Percentiles rank a stretch among this genome's conserved stretches.
Conservation (phyloP, 2,113 vertebrate species). For the Hemicordylus capensis region DNA sequence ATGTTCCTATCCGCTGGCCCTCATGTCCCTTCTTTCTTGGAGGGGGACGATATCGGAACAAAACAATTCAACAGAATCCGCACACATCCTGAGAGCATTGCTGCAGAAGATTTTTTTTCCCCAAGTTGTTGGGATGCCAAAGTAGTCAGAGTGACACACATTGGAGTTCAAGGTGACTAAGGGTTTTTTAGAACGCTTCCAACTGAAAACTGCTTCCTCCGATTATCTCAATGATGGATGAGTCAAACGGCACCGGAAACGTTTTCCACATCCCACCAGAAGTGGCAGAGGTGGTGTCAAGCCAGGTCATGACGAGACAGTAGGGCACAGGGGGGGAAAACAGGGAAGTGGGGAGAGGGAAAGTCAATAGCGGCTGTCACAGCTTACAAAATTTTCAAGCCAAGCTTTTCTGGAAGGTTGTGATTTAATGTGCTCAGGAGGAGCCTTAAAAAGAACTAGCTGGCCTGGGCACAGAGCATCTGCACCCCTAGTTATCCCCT, state of each 20-base stretch:
- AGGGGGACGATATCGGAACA: not conserved
- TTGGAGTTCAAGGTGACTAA: slow-evolving; percentile 57
- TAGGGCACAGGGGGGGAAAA: not conserved
- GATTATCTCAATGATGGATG: slow-evolving; percentile 63
- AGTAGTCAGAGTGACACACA: not conserved
- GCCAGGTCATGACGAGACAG: slow-evolving; percentile 42
- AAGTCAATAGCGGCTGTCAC: not conserved
- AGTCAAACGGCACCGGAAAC: slow-evolving; percentile 47
- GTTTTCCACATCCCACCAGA: slow-evolving; percentile 43
- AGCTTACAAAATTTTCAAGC: not conserved
- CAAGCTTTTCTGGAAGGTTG: not conserved
- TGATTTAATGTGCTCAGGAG: not conserved
- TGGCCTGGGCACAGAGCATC: no score
- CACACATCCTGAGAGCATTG: no score
- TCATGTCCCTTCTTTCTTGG: accelerated
- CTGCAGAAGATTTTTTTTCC: no score
- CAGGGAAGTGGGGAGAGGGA: slow-evolving; percentile 16
- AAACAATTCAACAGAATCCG: slow-evolving; percentile 62
- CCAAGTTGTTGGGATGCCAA: not conserved
- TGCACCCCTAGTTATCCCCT: no score
- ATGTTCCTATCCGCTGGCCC: no score
- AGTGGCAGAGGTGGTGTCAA: slow-evolving; percentile 57
- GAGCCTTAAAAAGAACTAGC: not conserved
- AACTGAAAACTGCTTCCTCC: slow-evolving; percentile 42
- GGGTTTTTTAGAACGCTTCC: slow-evolving; percentile 52